Evolutionary conservation across 2,113 vertebrate species (phyloP), one percentile per base, ranked within the genome.

Genomic region (Microcebus ravelobensis): DNA sequence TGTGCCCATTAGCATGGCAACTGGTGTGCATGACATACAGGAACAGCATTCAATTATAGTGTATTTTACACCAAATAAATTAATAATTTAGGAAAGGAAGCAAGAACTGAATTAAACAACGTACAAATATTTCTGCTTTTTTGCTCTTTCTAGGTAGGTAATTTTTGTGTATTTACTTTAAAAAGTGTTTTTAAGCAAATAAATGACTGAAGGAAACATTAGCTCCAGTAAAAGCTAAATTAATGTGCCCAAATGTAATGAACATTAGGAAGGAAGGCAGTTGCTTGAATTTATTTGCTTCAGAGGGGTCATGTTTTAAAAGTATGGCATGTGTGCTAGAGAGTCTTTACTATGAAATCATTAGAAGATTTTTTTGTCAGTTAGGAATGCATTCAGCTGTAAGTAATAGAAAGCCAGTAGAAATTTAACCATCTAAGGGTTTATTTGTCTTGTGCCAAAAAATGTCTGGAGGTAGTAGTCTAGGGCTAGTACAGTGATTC

Each of bases 31-130:
- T 87, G 94, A 93, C 95, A 91, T 74, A 65, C 34, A 76, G 52
- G 29, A 70, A 52, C 34, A 52, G 6, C 67, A 73, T 93, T 96
- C 67, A 90, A n/a, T 92, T 91, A 45, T 81, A 45, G 68, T 71
- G 23, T 81, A 71, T 87, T 96, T 96, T 91, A 73, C 12, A 80
- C 8, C 34, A 82, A 88, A 71, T 90, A n/a, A 96, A 92, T 90
- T 80, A 74, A 74, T 42, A 68, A 17, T 76, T 79, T 79, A 94
- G 48, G 57, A 93, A 94, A 89, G 17, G 65, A 94, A 83, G 79
- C 45, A 86, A 90, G 36, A 77, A 82, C 27, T 81, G 34, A 96
- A 87, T 84, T 85, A 84, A 67, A 39, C 65, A 23, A 55, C 20
- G 80, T 79, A 92, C 3, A 95, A 92, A 61, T 90, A 94, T 91